These are phyloP conservation scores for Andrena dorsata DNA, from an alignment of 2,888 invertebrate genomes.

Conservation along the genomic window DNA sequence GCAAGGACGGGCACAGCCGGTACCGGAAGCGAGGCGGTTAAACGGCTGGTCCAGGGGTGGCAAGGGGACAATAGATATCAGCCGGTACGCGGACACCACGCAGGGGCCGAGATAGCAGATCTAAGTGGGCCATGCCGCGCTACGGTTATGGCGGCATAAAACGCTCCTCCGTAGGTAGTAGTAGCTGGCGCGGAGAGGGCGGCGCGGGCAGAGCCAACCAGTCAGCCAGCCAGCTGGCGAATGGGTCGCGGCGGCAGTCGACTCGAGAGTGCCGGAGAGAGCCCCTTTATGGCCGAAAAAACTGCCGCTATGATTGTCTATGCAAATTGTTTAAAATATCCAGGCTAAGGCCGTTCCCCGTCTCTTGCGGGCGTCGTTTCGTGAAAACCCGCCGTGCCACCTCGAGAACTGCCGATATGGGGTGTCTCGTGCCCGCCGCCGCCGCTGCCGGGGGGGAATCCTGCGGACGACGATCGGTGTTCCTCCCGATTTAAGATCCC, in stretches of 20 bases:
- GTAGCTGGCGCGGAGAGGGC: conserved; percentile 59
- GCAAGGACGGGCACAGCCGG: conserved; percentile 65
- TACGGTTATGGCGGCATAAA: conserved; percentile 85
- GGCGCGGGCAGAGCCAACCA: conserved; percentile 66
- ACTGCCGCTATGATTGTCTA: conserved; percentile 85
- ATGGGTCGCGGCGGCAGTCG: conserved; percentile 69
- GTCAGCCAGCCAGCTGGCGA: conserved; percentile 64
- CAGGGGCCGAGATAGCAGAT: conserved; percentile 82
- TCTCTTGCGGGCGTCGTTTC: conserved; percentile 56
- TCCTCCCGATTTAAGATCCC: conserved; percentile 7
- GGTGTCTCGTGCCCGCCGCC: conserved; percentile 1
- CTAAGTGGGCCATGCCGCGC: conserved; percentile 85
- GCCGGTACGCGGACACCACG: conserved; percentile 73
- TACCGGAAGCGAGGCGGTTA: conserved; percentile 65
- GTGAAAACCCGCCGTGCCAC: conserved; percentile 23
- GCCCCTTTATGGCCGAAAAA: conserved; percentile 84
- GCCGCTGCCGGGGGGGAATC: background rate
- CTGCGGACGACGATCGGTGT: conserved; percentile 28
- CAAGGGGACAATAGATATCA: conserved; percentile 82
- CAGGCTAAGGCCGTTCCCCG: conserved; percentile 65
- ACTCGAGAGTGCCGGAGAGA: conserved; percentile 78
- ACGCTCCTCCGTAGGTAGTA: conserved; percentile 76
- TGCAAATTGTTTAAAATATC: conserved; percentile 85
- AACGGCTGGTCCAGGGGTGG: conserved; percentile 66
- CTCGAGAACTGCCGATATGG: conserved; percentile 23